A percentile compares a stretch with the other conserved stretches of the same genome.
Evolutionary conservation across 37 sponge, comb jelly and placozoan species (phyloP).

Genomic region (Aplysina aerophoba): DNA sequence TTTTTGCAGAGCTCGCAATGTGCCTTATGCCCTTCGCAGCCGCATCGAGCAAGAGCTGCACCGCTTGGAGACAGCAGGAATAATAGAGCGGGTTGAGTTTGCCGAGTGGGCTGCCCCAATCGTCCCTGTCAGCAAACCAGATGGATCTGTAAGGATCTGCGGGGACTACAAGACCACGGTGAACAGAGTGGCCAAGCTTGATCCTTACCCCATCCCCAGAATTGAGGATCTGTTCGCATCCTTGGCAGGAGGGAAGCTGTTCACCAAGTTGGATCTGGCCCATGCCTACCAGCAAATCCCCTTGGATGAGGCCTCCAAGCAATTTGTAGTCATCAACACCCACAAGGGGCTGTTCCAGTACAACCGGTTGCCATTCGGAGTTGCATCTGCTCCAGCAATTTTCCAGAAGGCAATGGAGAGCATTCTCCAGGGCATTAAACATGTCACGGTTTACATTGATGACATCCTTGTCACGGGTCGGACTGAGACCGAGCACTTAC

Average conservation of each 20-base stretch:
- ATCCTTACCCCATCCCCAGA: neutral
- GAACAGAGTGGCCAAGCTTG: neutral
- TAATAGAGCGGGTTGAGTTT: neutral
- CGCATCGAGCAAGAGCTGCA: neutral
- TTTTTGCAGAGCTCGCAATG: slow-evolving; percentile 20
- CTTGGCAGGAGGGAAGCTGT: neutral
- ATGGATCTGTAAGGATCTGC: neutral
- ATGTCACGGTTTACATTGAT: neutral
- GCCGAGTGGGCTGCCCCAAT: slow-evolving; percentile 10
- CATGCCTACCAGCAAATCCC: slow-evolving; percentile 15
- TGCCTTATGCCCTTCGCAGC: slow-evolving; percentile 6
- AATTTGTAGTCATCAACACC: neutral
- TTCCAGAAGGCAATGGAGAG: neutral
- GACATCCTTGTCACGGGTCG: neutral
- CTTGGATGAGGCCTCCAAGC: neutral
- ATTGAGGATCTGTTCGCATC: neutral
- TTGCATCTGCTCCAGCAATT: neutral
- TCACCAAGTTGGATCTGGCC: neutral
- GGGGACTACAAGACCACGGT: slow-evolving; percentile 12
- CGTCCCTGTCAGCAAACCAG: neutral
- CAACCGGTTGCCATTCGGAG: slow-evolving; percentile 5
- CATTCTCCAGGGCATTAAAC: neutral
- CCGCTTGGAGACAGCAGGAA: neutral
- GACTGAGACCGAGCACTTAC: neutral
- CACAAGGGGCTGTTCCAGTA: slow-evolving; percentile 1